Base-by-base conservation (phyloP, 1,140 invertebrate species). In the Drosophila teissieri region DNA sequence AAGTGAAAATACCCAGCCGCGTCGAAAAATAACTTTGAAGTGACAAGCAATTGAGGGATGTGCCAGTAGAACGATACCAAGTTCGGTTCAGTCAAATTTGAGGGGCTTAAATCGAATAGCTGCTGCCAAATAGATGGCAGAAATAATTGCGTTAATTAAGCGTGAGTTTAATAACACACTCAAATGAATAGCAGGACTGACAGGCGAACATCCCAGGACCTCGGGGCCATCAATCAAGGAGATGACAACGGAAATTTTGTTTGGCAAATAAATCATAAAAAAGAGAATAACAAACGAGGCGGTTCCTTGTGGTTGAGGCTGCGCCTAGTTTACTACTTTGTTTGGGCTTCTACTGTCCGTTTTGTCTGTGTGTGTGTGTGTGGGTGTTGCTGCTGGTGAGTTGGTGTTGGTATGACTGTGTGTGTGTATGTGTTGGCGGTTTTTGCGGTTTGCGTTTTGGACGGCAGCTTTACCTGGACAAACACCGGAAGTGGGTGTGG, bases 61-160 rank as follows among this genome's bases (percentile, higher is more conserved):
- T n/a, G 49, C 42, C 3, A 22, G n/a, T 44, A 56, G 36, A 36
- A 39, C 17, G 6, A 19, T 12, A 22, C n/a, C 34, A 54, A 54
- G 31, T 39, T 8, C 11, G 34, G 12, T 4, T 7, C 52, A 62
- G 8, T n/a, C 46, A 12, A 39, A 62, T 36, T 22, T 48, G 27
- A 27, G 19, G 24, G 55, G 40, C 58, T 36, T 44, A 57, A 62
- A 74, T 78, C 48, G 45, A 56, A 64, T 83, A 61, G 24, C 27
- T 22, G 49, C 54, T 78, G 57, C 40, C 55, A 54, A 73, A 54
- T 56, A 81, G 81, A 86, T 78, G 74, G 61, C 42, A 67, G 24
- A 53, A 72, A 88, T 88, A 88, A 88, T 88, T 88, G 78, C 79
- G 84, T 74, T 88, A 83, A 88, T 88, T 88, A 80, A 78, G 45